These are phyloP conservation scores for Ophion ventricosus DNA, from an alignment of 2,888 invertebrate genomes.

Conservation along the genomic window DNA sequence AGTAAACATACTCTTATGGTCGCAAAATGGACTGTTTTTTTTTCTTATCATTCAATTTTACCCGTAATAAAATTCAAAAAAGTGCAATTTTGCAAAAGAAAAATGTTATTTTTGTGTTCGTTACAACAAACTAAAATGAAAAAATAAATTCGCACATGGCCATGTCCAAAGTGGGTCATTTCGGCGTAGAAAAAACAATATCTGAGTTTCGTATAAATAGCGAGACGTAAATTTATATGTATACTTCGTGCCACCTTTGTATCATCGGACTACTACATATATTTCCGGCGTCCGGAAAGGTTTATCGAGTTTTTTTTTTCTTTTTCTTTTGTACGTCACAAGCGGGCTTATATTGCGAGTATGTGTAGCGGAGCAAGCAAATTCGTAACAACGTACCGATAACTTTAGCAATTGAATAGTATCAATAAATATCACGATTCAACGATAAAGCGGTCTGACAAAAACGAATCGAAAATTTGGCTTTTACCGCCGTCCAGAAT, in stretches of 20 bases:
- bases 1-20: too few species aligned
- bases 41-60: too few species aligned
- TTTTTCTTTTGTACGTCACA: neutral
- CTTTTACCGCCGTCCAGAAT: neutral
- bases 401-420: neutral
- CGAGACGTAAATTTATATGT: neutral
- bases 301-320: neutral
- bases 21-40: too few species aligned
- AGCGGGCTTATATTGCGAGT: neutral
- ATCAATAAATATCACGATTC: neutral
- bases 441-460: too few species aligned
- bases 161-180: neutral
- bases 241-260: neutral
- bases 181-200: neutral
- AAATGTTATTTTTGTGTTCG: neutral
- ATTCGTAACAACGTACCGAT: neutral
- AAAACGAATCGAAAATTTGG: neutral
- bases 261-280: neutral
- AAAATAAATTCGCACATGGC: neutral
- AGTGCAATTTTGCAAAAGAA: too few species aligned
- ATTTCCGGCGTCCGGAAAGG: constrained; percentile 6
- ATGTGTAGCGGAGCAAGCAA: neutral
- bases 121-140: neutral
- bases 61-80: too few species aligned
- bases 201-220: neutral